These are phyloP conservation scores for Myotis vivesi DNA, from an alignment of 2,797 vertebrate genomes.

Conservation along the genomic window DNA sequence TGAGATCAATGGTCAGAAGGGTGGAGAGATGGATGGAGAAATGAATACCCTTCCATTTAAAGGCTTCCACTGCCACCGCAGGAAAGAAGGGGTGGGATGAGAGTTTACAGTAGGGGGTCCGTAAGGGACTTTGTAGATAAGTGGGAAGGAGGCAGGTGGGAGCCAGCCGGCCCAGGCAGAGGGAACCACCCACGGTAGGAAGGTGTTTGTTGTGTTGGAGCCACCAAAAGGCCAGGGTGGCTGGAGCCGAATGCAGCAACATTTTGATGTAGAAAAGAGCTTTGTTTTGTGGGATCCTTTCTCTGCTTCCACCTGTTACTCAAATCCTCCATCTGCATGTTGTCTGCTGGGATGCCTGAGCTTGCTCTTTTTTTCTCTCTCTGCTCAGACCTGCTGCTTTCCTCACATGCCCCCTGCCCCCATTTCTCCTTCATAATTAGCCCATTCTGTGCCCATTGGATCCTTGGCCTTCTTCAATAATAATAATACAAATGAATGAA, in stretches of 20 bases:
- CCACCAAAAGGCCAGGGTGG: neutral
- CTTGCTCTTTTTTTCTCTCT: neutral
- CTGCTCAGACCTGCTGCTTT: neutral
- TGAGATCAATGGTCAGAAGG: neutral
- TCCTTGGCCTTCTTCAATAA: neutral
- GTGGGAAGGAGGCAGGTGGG: neutral
- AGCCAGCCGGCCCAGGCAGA: neutral
- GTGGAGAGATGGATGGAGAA: neutral
- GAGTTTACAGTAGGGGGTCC: neutral
- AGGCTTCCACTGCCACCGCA: neutral
- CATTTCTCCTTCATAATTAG: neutral
- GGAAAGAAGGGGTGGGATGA: neutral
- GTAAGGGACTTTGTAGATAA: neutral
- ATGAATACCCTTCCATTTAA: neutral
- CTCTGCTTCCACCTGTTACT: neutral
- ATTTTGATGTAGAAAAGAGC: neutral
- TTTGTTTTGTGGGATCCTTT: neutral
- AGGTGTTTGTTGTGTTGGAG: neutral
- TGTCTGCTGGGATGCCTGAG: neutral
- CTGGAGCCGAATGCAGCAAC: neutral
- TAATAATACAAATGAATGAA: neutral
- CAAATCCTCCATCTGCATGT: neutral
- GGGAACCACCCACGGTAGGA: neutral
- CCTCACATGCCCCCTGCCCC: neutral
- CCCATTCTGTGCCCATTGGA: neutral